A percentile compares a stretch with the other conserved stretches of the same genome.
Conservation (phyloP, 2,797 vertebrate genomes). For the Heteromormyrus szaboi region DNA sequence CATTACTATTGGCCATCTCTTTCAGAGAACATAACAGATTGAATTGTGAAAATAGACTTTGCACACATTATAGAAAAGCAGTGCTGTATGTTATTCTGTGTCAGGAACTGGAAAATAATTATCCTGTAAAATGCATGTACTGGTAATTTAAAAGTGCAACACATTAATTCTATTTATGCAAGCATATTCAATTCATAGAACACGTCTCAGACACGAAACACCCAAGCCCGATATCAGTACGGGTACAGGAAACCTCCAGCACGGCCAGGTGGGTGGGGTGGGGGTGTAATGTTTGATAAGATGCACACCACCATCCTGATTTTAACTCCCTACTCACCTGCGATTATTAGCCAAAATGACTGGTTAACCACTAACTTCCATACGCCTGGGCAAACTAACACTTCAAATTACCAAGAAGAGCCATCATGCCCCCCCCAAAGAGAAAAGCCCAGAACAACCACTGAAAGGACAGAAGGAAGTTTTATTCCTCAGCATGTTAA, state of each 20-base stretch:
- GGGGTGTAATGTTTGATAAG: neutral
- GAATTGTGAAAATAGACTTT: neutral
- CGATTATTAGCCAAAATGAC: neutral
- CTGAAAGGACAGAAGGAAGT: neutral
- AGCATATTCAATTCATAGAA: neutral
- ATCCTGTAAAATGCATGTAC: neutral
- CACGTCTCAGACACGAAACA: neutral
- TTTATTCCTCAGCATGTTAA: neutral
- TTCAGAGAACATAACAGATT: neutral
- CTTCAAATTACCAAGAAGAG: neutral
- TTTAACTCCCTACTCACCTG: neutral
- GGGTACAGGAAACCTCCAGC: neutral
- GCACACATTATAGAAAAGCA: slow-evolving; percentile 6
- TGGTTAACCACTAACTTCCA: neutral
- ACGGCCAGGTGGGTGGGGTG: neutral
- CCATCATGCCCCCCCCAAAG: neutral
- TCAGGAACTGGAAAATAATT: neutral
- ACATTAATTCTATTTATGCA: slow-evolving; percentile 1
- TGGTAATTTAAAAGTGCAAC: neutral
- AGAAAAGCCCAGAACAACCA: neutral
- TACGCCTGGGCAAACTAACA: neutral
- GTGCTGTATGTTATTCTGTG: neutral
- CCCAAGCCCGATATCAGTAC: neutral
- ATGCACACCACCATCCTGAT: too few relatives aligned
- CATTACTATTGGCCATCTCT: neutral